phyloP scores from a whole-genome alignment of 2,113 vertebrate species.

The Syngnathoides biaculeatus region DNA sequence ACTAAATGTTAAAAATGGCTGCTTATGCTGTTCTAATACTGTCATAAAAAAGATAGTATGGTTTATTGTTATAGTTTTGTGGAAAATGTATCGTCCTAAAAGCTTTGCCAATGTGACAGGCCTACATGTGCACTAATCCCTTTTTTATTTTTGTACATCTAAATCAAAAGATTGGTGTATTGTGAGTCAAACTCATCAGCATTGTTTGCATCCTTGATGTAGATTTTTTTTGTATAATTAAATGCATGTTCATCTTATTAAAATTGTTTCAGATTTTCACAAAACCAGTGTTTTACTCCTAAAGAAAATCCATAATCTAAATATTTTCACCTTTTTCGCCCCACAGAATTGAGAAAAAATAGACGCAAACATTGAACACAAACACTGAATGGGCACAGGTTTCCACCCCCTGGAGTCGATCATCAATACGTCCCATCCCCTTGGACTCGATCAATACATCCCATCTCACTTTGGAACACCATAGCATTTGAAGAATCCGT shows the following conservation, averaged over 20 bases:
- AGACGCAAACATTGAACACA: constrained; percentile 43
- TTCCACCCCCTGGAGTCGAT: constrained; percentile 32
- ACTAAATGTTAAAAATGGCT: no score
- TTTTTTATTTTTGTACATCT: constrained; percentile 17
- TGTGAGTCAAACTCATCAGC: constrained; percentile 4
- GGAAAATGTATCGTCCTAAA: no score
- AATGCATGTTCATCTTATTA: constrained; percentile 40
- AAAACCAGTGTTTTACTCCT: not conserved
- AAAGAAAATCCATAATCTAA: not conserved
- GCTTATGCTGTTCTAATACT: no score
- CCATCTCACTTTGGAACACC: constrained; percentile 39
- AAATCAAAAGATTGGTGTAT: constrained; percentile 31
- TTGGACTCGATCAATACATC: constrained; percentile 43
- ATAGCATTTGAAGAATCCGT: constrained; percentile 28
- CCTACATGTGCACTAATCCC: not conserved
- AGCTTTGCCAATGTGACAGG: no score
- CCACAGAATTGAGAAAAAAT: constrained; percentile 71
- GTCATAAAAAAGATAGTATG: no score
- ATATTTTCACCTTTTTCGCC: not conserved
- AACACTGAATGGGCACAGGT: constrained; percentile 29
- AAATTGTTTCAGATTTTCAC: not conserved
- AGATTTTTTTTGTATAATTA: not conserved
- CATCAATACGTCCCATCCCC: constrained; percentile 22
- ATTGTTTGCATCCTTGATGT: constrained; percentile 7
- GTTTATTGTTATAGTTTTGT: no score